phyloP scores from a whole-genome alignment of 2,113 vertebrate species.

The Carlito syrichta region DNA sequence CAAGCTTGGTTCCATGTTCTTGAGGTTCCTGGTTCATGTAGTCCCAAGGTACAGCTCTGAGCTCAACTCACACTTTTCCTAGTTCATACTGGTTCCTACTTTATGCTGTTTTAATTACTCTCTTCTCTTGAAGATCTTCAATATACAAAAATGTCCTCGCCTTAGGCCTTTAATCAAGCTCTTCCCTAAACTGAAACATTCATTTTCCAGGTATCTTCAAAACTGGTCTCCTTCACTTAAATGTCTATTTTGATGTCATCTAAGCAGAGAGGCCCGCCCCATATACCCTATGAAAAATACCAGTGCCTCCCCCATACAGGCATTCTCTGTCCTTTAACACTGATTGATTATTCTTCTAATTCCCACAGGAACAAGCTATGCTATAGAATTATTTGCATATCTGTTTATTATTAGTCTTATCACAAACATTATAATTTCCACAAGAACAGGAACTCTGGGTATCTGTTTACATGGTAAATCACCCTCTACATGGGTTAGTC shows the following conservation, averaged over 20 bases:
- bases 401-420: not conserved
- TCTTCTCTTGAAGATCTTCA: not conserved
- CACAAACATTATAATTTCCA: not conserved
- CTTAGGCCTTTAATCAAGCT: not conserved
- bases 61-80: not conserved
- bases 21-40: not conserved
- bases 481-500: not conserved
- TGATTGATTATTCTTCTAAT: not conserved
- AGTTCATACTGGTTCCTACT: not conserved
- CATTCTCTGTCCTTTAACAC: not conserved
- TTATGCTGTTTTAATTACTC: not conserved
- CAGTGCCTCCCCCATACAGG: fast-evolving
- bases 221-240: not conserved
- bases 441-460: not conserved
- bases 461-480: not conserved
- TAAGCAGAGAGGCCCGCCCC: not conserved
- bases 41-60: not conserved
- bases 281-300: not conserved
- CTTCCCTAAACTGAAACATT: not conserved
- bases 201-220: not conserved
- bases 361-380: not conserved
- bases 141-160: not conserved
- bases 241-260: not conserved
- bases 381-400: not conserved
- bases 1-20: not conserved